Conservation (phyloP, 2,113 vertebrate genomes). For the Podocnemis expansa region DNA sequence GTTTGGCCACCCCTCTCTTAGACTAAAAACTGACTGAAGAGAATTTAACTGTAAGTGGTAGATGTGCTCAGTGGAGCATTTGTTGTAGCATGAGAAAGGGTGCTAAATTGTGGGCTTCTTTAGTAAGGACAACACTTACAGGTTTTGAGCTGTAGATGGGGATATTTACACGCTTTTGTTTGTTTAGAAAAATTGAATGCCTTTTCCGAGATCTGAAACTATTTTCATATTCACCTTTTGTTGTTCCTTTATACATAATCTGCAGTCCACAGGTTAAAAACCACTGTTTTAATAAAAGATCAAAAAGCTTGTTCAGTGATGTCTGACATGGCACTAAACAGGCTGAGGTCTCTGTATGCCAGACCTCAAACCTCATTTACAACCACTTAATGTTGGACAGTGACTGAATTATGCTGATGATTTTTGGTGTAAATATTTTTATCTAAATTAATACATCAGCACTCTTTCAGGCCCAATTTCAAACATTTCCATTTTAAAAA, state of each 20-base stretch:
- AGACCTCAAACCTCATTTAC: neutral
- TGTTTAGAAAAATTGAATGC: neutral
- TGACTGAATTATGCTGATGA: neutral
- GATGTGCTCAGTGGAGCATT: too few relatives aligned
- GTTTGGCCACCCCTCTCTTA: too few relatives aligned
- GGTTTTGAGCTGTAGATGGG: too few relatives aligned
- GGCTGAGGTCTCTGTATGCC: neutral
- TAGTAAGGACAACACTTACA: too few relatives aligned
- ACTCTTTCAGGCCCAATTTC: neutral
- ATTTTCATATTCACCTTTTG: neutral
- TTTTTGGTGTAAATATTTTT: neutral
- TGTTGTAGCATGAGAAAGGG: too few relatives aligned
- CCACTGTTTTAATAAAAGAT: neutral
- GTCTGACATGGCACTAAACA: neutral
- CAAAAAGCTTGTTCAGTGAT: neutral
- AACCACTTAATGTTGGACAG: neutral
- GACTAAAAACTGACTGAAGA: too few relatives aligned
- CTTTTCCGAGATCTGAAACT: neutral
- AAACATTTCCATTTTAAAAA: neutral
- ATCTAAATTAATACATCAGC: neutral
- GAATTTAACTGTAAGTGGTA: too few relatives aligned
- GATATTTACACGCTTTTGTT: neutral
- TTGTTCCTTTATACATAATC: too few relatives aligned
- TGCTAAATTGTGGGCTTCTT: too few relatives aligned
- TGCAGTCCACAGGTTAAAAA: too few relatives aligned